Percentiles rank a stretch among this genome's conserved stretches.
These are phyloP conservation scores for Ophion obscuratus DNA, from an alignment of 2,888 invertebrate species.

Conservation along the genomic window DNA sequence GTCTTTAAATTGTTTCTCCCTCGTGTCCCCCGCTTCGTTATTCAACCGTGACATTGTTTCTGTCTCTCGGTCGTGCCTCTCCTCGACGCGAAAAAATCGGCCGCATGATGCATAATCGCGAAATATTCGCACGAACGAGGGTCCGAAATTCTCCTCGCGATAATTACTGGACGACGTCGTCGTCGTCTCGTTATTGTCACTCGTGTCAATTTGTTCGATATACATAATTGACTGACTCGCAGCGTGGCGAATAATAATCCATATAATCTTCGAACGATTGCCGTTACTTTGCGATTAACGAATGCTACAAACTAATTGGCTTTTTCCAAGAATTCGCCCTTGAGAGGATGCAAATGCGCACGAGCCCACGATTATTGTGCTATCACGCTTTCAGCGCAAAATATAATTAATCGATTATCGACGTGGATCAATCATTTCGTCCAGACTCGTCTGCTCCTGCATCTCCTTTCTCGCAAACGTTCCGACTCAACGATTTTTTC, in stretches of 20 bases:
- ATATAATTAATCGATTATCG: no score
- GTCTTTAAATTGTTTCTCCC: not conserved
- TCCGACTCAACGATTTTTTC: no score
- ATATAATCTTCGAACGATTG: constrained; percentile 23
- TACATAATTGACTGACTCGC: constrained; percentile 40
- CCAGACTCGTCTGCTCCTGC: no score
- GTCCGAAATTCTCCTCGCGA: constrained; percentile 1
- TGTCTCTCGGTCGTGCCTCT: not conserved
- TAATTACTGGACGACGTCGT: not conserved
- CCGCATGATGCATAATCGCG: not conserved
- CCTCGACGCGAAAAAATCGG: constrained; percentile 8
- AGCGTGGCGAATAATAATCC: not conserved
- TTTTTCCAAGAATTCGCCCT: constrained; percentile 36
- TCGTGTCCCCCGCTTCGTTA: not conserved
- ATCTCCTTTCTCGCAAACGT: no score
- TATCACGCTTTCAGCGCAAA: not conserved
- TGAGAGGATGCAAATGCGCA: constrained; percentile 39
- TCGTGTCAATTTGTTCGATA: constrained; percentile 41
- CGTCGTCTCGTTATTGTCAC: constrained; percentile 10
- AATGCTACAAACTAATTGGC: constrained; percentile 46
- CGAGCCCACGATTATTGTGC: not conserved
- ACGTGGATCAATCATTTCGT: no score
- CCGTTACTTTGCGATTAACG: constrained; percentile 27
- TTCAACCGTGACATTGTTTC: not conserved
- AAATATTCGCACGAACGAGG: constrained; percentile 20